Evolutionary conservation across 2,113 vertebrate genomes (phyloP), one percentile per base, ranked within the genome.

Genomic region (Halcyon senegalensis): DNA sequence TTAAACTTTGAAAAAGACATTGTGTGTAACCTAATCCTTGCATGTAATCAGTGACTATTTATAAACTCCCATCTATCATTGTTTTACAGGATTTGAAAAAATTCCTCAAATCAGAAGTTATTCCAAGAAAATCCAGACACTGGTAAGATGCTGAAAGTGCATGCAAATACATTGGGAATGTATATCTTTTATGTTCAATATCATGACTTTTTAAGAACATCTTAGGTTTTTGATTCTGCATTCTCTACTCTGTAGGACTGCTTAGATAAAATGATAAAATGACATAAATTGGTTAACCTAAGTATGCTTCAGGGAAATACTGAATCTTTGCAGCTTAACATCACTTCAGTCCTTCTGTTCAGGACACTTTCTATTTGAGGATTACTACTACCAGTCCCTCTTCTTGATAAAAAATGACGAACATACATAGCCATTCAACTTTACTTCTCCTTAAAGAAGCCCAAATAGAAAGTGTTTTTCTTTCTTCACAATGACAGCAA

Each of bases 31-130:
- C 24, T 85, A 90, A 91, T 84, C 53, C 75, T 89, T 76, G 77
- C 55, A 78, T 62, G 68, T 87, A 84, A 95, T 94, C 87, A 90
- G 63, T 59, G 92, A 93, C 74, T 97, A 55, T 96, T 97, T 97
- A 91, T 91, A 95, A 94, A 69, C 75, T 96, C 79, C 70, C 94
- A 62, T 68, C 37, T 89, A 62, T 64, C 24, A 58, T 43, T 60
- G 7, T 76, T 93, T 74, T 67, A 64, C 6, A 92, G 27, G 24
- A 24, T 84, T 89, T 91, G n/a, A 77, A 87, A 80, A 18, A 91
- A 80, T 44, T 77, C 39, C 15, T 76, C 74, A 81, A 44, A 82
- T 82, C 58, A 50, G 5, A 82, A 94, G 33, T 87, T 81, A 77
- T 81, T 88, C 69, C 28, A 59, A 92, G 73, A 78, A 91, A 93